These are phyloP conservation scores for Nothoprocta perdicaria DNA, from an alignment of 2,113 vertebrate species.

Conservation along the genomic window DNA sequence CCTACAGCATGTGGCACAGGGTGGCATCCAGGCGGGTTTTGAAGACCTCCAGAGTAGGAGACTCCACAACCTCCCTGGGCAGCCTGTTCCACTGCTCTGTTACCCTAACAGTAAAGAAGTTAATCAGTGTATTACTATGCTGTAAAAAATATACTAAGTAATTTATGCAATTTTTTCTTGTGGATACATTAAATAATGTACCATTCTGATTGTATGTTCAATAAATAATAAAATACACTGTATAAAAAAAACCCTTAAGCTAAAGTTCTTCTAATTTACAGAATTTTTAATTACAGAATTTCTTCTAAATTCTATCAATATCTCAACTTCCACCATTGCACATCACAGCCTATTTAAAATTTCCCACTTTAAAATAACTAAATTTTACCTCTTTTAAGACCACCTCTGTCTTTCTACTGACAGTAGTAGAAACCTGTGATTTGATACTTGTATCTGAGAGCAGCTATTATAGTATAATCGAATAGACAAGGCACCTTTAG, in stretches of 20 bases:
- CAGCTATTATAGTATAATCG: background rate
- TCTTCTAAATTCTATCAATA: background rate
- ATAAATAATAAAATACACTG: background rate
- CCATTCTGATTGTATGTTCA: rapidly evolving
- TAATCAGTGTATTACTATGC: background rate
- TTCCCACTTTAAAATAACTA: background rate
- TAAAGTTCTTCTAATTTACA: background rate
- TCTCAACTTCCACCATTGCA: background rate
- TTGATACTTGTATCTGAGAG: background rate
- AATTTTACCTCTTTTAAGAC: background rate
- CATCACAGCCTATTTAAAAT: background rate
- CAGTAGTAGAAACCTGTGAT: background rate
- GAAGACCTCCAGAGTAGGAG: too few relatives aligned
- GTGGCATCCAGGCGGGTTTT: too few relatives aligned
- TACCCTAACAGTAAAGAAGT: too few relatives aligned
- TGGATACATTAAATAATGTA: too few relatives aligned
- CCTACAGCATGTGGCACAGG: too few relatives aligned
- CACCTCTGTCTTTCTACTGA: background rate
- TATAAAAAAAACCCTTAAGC: background rate
- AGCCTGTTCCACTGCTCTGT: too few relatives aligned
- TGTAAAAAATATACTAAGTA: background rate
- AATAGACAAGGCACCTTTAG: background rate
- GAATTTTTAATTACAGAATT: background rate
- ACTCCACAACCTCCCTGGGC: too few relatives aligned
- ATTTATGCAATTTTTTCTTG: background rate